Conservation (phyloP, 2,113 vertebrate genomes). For the Dunckerocampus dactyliophorus region DNA sequence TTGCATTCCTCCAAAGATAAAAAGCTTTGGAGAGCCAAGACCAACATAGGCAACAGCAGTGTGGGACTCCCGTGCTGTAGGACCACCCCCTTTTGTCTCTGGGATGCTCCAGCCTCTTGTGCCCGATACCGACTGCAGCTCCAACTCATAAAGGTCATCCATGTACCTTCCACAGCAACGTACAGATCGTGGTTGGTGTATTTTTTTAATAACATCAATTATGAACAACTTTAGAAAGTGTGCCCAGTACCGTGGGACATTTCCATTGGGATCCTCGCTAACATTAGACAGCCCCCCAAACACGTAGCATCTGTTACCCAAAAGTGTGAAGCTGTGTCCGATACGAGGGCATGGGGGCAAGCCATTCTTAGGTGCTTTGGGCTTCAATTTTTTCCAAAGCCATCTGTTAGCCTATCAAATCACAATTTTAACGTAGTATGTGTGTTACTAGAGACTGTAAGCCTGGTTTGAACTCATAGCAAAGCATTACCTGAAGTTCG, state of each 20-base stretch:
- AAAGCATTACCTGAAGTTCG: conserved; percentile 86
- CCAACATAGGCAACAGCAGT: conserved; percentile 81
- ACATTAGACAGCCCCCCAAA: conserved; percentile 91
- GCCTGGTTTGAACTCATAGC: too few relatives aligned
- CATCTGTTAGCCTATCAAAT: conserved; percentile 85
- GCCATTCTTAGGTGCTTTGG: conserved; percentile 81
- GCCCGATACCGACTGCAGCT: conserved; percentile 87
- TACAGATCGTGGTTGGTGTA: neutral
- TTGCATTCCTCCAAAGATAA: conserved; percentile 94
- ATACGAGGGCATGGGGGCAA: conserved; percentile 82
- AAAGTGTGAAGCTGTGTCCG: conserved; percentile 86
- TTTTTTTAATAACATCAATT: too few relatives aligned
- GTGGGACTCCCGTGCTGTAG: conserved; percentile 91
- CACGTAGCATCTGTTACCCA: conserved; percentile 88
- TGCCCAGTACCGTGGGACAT: conserved; percentile 81
- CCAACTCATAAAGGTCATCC: conserved; percentile 92
- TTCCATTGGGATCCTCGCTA: conserved; percentile 91
- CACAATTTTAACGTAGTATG: neutral
- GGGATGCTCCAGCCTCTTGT: conserved; percentile 88
- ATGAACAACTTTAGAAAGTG: neutral
- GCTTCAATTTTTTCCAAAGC: conserved; percentile 97
- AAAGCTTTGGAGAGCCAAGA: conserved; percentile 84
- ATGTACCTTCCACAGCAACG: conserved; percentile 76
- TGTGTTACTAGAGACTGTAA: neutral
- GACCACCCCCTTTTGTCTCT: conserved; percentile 81